Evolutionary conservation across 2,888 invertebrate species (phyloP).

Genomic region (Drosophila eohydei): DNA sequence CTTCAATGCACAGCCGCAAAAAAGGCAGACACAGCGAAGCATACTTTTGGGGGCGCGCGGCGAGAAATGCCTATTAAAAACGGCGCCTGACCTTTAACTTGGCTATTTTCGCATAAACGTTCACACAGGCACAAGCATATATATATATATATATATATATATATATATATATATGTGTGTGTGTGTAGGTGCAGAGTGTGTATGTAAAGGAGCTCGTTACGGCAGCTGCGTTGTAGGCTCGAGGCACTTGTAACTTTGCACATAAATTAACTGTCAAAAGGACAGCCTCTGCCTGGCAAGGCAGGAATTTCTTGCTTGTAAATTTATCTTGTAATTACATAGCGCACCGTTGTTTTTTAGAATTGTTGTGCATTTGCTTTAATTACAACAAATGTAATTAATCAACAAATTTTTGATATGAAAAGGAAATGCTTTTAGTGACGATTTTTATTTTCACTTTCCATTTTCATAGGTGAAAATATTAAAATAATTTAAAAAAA

Average conservation of each 20-base stretch:
- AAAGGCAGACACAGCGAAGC: slow-evolving; percentile 34
- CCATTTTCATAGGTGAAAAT: neutral
- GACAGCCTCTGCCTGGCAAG: slow-evolving; percentile 35
- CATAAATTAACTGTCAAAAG: slow-evolving; percentile 80
- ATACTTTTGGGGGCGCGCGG: slow-evolving; percentile 28
- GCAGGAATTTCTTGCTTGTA: slow-evolving; percentile 57
- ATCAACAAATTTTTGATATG: slow-evolving; percentile 52
- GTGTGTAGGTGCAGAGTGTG: slow-evolving; percentile 25
- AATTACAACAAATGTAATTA: slow-evolving; percentile 76
- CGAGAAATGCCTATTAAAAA: slow-evolving; percentile 49
- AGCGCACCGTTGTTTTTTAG: slow-evolving; percentile 36
- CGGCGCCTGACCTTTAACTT: slow-evolving; percentile 57
- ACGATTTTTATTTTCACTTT: neutral
- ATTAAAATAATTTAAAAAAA: too few relatives aligned
- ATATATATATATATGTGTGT: slow-evolving; percentile 4
- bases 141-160: slow-evolving; percentile 9
- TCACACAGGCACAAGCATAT: neutral
- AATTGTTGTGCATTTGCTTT: slow-evolving; percentile 35
- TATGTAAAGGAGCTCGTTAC: slow-evolving; percentile 62
- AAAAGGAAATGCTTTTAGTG: slow-evolving; percentile 1
- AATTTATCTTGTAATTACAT: slow-evolving; percentile 74
- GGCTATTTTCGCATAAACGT: slow-evolving; percentile 34
- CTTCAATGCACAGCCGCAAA: slow-evolving; percentile 33
- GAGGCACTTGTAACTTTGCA: slow-evolving; percentile 77
- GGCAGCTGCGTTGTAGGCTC: slow-evolving; percentile 43